Base-by-base conservation (phyloP, 2,797 vertebrate genomes). In the Hafferia zeledoni region DNA sequence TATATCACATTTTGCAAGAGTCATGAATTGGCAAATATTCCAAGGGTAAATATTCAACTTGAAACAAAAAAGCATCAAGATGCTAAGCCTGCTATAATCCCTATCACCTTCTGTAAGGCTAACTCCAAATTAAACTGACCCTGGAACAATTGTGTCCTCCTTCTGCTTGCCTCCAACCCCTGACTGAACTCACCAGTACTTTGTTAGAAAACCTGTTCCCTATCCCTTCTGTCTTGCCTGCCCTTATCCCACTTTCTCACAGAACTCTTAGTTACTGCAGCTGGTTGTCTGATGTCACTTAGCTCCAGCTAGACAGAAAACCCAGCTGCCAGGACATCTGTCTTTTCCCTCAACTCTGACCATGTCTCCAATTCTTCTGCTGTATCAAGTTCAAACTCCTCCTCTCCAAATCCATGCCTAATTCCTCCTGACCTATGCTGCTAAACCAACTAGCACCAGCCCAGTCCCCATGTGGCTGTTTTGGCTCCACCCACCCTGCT, bases 351-450 rank as follows among this genome's bases (percentile, higher is more conserved):
- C 87, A 92, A 78, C 37, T 71, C 83, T 90, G 83, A 93, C 30
- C 86, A 77, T 5, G 9, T 55, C 35, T 82, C 46, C 65, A 92
- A 84, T 53, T 90, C 53, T 71, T 84, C 68, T 33, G 83, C 86
- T 31, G 60, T 69, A 89, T 56, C 76, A 93, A 78, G 56, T 87
- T 96, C 71, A 87, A 92, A 92, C 80, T 61, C 43, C 77, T 87
- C 69, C 89, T 55, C 69, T 78, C 37, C 63, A 63, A 39, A 91
- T 27, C 22, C 20, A 1, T 5, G 13, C 33, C 47, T 41, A 89
- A 83, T 31, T 72, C 49, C 33, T 91, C 69, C 53, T 52, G 64
- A 72, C 27, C 71, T 64, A 25, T 1, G 5, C 52, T 79, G 64
- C 74, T 60, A 81, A 72, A 82, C n/a, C 56, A 82, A 13, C 30